phyloP scores from a whole-genome alignment of 2,113 vertebrate genomes.

The Takifugu flavidus region DNA sequence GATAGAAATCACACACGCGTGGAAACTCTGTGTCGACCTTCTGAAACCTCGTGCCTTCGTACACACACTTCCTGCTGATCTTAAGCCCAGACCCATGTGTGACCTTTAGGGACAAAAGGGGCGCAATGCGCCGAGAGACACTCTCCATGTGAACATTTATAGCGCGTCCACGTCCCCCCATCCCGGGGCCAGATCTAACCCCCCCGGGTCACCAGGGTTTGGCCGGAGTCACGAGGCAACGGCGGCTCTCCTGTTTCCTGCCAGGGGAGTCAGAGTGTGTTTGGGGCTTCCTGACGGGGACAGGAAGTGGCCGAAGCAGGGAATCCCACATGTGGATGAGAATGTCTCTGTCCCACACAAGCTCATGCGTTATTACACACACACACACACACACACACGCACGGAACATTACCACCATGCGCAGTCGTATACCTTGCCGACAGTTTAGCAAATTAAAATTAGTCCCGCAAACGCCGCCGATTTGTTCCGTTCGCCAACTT shows the following conservation, averaged over 20 bases:
- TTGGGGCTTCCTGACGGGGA: conserved; percentile 57
- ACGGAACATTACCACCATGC: conserved; percentile 8
- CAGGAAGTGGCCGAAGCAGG: conserved; percentile 70
- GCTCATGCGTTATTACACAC: background rate
- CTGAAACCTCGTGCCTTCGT: background rate
- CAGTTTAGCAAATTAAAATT: conserved; percentile 20
- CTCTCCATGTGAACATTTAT: too few relatives aligned
- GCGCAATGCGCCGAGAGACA: too few relatives aligned
- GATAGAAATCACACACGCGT: background rate
- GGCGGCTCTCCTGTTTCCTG: conserved; percentile 54
- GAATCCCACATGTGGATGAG: conserved; percentile 63
- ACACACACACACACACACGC: conserved; percentile 17
- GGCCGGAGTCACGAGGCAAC: conserved; percentile 57
- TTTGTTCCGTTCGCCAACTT: conserved; percentile 23
- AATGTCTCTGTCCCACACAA: conserved; percentile 10
- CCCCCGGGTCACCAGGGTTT: too few relatives aligned
- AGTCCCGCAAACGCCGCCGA: conserved; percentile 26
- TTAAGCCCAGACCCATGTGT: too few relatives aligned
- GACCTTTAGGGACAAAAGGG: too few relatives aligned
- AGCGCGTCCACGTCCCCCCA: conserved; percentile 11
- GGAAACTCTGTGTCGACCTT: background rate
- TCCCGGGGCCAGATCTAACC: conserved; percentile 11
- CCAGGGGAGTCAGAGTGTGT: conserved; percentile 37
- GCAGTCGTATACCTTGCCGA: background rate
- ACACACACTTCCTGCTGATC: background rate